phyloP scores from a whole-genome alignment of 64 coral and sea anemone genomes.

The Porites lutea region DNA sequence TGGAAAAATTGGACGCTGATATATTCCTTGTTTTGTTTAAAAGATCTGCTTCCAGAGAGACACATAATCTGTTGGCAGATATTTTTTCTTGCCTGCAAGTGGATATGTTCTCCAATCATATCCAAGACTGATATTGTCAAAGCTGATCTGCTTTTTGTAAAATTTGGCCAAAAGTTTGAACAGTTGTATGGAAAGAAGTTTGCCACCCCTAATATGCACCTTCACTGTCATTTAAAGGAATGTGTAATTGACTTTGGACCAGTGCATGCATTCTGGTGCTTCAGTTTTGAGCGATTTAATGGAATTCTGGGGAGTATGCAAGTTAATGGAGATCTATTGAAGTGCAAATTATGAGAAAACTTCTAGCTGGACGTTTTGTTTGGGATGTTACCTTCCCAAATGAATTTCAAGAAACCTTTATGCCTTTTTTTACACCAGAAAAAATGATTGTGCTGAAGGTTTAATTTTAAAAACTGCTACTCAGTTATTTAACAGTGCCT shows the following conservation, averaged over 20 bases:
- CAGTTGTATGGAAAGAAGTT: not conserved
- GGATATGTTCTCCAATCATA: constrained; percentile 1
- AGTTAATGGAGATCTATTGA: constrained; percentile 46
- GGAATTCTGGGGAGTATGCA: constrained; percentile 16
- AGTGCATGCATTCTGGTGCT: constrained; percentile 19
- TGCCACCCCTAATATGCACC: constrained; percentile 1
- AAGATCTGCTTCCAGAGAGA: not conserved
- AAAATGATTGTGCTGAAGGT: not conserved
- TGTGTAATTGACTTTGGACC: constrained; percentile 23
- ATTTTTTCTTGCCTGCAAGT: not conserved
- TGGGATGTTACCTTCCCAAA: constrained; percentile 8
- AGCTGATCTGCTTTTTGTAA: constrained; percentile 28
- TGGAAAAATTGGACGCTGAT: constrained; percentile 4
- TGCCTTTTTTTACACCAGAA: not conserved
- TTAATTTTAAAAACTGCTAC: constrained; percentile 8
- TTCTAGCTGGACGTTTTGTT: constrained; percentile 4
- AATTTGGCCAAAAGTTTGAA: not conserved
- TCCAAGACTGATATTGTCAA: not conserved
- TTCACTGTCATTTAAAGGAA: not conserved
- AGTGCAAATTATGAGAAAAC: constrained; percentile 49
- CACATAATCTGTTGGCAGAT: not conserved
- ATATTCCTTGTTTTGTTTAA: not conserved
- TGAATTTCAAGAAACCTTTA: not conserved
- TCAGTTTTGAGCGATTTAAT: constrained; percentile 54
- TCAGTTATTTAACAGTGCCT: not conserved